Conservation (phyloP, 1,140 invertebrate species). For the Drosophila setifemur region DNA sequence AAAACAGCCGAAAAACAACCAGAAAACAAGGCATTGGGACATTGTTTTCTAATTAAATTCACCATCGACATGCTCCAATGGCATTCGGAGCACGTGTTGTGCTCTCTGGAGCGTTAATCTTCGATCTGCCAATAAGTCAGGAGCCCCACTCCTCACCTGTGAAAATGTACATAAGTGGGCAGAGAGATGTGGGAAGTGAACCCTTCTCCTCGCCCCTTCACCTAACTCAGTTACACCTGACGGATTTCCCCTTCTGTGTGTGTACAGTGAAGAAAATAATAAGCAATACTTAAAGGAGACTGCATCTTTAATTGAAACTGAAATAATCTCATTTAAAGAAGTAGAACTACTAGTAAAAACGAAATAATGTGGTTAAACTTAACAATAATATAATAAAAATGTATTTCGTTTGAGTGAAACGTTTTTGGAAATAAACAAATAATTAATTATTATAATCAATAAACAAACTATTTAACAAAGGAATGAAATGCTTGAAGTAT, state of each 20-base stretch:
- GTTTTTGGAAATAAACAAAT: no score
- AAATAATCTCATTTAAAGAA: no score
- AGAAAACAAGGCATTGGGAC: neutral
- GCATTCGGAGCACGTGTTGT: slow-evolving; percentile 12
- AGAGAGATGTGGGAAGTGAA: slow-evolving; percentile 35
- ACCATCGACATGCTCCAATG: slow-evolving; percentile 25
- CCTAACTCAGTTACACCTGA: slow-evolving; percentile 38
- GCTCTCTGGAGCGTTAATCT: slow-evolving; percentile 19
- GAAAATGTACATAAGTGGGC: slow-evolving; percentile 24
- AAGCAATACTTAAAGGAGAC: neutral
- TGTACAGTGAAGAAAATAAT: neutral
- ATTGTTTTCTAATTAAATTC: slow-evolving; percentile 39
- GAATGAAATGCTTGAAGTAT: no score
- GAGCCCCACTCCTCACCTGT: neutral
- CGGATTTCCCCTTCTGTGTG: neutral
- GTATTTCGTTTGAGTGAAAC: no score
- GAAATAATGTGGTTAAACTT: no score
- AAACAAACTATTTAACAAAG: no score
- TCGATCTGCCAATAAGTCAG: slow-evolving; percentile 8
- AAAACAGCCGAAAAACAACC: slow-evolving; percentile 17
- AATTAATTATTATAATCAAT: no score
- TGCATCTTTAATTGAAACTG: no score
- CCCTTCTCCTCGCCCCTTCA: slow-evolving; percentile 1
- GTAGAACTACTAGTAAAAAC: no score
- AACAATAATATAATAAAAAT: no score